phyloP scores from a whole-genome alignment of 2,888 invertebrate species.

The Steinernema hermaphroditum region DNA sequence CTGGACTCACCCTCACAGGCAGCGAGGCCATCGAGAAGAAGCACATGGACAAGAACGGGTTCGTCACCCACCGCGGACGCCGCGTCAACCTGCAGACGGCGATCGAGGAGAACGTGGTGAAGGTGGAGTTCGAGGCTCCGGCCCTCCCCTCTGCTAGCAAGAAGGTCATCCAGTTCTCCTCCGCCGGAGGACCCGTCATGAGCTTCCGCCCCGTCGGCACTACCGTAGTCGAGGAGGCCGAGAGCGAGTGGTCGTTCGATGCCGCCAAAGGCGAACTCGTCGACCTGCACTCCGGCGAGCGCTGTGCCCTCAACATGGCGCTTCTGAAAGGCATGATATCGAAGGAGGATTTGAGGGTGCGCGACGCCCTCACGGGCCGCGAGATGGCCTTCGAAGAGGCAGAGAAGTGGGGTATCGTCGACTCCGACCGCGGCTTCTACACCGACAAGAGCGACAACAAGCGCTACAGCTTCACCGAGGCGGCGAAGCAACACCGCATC shows the following conservation, averaged over 20 bases:
- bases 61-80: conserved; percentile 47
- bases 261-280: conserved; percentile 80
- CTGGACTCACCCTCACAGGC: conserved; percentile 79
- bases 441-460: conserved; percentile 63
- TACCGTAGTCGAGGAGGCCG: conserved; percentile 63
- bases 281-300: conserved; percentile 73
- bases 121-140: conserved; percentile 60
- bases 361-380: conserved; percentile 77
- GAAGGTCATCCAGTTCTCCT: conserved; percentile 65
- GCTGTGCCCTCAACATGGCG: conserved; percentile 76
- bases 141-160: conserved; percentile 51
- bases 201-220: conserved; percentile 65
- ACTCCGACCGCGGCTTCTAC: conserved; percentile 64
- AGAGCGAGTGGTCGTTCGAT: conserved; percentile 71
- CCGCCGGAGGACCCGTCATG: conserved; percentile 62
- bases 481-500: conserved; percentile 83
- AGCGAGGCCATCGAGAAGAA: conserved; percentile 83
- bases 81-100: conserved; percentile 58
- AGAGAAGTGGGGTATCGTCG: conserved; percentile 68
- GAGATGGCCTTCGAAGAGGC: conserved; percentile 69
- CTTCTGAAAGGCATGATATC: conserved; percentile 67
- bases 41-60: conserved; percentile 65
- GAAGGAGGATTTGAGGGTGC: conserved; percentile 73
- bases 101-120: conserved; percentile 56
- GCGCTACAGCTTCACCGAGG: conserved; percentile 76